phyloP scores from a whole-genome alignment of 1,140 invertebrate genomes.

The Brachionus rotundiformis region DNA sequence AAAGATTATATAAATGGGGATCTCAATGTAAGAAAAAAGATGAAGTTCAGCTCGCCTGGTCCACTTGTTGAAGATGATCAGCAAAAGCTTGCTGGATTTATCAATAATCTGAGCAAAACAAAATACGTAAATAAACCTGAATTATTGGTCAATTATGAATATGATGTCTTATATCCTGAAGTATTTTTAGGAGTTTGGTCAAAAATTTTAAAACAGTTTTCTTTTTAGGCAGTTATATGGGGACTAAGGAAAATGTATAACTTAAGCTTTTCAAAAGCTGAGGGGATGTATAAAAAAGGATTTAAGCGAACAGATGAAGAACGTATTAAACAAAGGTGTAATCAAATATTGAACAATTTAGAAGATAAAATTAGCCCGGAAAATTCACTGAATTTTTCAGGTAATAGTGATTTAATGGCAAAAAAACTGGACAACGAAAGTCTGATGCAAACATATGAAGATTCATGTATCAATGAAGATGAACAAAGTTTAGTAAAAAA shows the following conservation, averaged over 20 bases:
- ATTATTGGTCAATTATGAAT: conserved; percentile 34
- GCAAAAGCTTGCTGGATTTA: conserved; percentile 11
- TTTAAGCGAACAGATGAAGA: conserved; percentile 45
- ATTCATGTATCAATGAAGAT: not conserved
- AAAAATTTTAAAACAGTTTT: not conserved
- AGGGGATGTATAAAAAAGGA: conserved; percentile 1
- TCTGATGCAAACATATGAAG: not conserved
- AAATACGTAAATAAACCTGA: conserved; percentile 42
- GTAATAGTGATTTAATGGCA: not conserved
- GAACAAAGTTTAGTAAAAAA: not conserved
- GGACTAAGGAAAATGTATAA: conserved; percentile 18
- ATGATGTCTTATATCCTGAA: conserved; percentile 39
- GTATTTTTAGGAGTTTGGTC: not conserved
- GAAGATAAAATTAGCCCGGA: not conserved
- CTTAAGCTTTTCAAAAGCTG: not conserved
- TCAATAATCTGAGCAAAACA: not conserved
- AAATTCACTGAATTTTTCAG: conserved; percentile 15
- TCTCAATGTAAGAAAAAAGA: conserved; percentile 1
- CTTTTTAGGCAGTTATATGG: conserved; percentile 7
- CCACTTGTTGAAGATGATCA: conserved; percentile 40
- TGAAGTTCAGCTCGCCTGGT: conserved; percentile 47
- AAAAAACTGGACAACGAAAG: conserved; percentile 12
- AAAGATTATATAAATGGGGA: conserved; percentile 14
- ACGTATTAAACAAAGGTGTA: conserved; percentile 17
- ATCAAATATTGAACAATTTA: conserved; percentile 43